Evolutionary conservation across 2,888 invertebrate genomes (phyloP), one percentile per base, ranked within the genome.

Genomic region (Agapetus fuscipes): DNA sequence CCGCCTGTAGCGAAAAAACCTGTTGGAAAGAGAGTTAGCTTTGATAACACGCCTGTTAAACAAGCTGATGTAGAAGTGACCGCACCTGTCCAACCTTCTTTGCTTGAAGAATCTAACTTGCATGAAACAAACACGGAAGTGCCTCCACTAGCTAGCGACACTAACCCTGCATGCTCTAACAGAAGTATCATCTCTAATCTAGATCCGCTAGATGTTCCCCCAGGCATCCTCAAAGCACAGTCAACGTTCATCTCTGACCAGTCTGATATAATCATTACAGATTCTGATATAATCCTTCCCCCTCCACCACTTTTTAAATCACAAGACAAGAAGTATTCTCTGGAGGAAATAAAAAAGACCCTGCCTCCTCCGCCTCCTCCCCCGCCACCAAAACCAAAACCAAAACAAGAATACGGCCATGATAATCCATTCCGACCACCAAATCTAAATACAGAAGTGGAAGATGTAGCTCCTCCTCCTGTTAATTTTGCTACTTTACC

Each of bases 401-500:
- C 20, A 17, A 30, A 27, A 3, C 7, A 11, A 12, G 30, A 16
- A 27, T 11, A 4, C 2, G n/a, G 16, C 10, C 14, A 30, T 13
- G 30, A 45, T 6, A 54, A 56, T 43, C 53, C 52, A 39, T 58
- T 59, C 39, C 50, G 57, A 45, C 53, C 54, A 46, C 49, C 58
- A 43, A 20, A 4, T 20, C 4, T 6, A 20, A 20, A 20, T 9
- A 20, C 5, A 6, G 4, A 4, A 9, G 20, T 64, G 17, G 67
- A 66, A 46, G 50, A 56, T 20, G 67, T 67, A 53, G 46, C 54
- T 30, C 70, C 70, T 32, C 72, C 73, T 25, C 59, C 65, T 13
- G 54, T 72, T 11, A 71, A 72, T 54, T 72, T 66, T 46, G 54
- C 57, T 17, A 68, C 71, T 5, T 59, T 56, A 63, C 72, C 48